A percentile compares a stretch with the other conserved stretches of the same genome.
These are phyloP conservation scores for Porites lobata DNA, from an alignment of 92 coral and sea anemone genomes.

Conservation along the genomic window DNA sequence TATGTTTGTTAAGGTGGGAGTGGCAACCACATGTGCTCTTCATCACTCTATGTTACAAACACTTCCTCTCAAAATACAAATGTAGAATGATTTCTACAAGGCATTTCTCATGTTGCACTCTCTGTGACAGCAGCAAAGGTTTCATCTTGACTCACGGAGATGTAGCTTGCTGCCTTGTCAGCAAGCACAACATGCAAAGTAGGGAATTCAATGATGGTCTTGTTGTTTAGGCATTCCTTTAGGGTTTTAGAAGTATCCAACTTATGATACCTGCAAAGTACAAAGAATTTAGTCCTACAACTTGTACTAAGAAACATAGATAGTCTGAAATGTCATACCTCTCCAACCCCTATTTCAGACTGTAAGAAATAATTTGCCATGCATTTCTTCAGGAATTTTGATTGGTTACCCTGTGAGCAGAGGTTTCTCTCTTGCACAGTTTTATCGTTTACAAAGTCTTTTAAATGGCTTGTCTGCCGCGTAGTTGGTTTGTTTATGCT, in stretches of 20 bases:
- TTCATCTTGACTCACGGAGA: not conserved
- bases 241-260: slow-evolving; percentile 77
- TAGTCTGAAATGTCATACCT: too few species aligned
- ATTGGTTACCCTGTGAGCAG: too few species aligned
- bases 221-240: slow-evolving; percentile 62
- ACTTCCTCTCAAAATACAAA: not conserved
- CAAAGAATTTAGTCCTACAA: not conserved
- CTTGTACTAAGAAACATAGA: too few species aligned
- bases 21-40: not conserved
- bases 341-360: too few species aligned
- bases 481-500: too few species aligned
- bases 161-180: slow-evolving; percentile 57
- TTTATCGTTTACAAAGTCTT: too few species aligned
- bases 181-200: slow-evolving; percentile 88
- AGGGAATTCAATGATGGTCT: slow-evolving; percentile 88
- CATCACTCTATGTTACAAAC: not conserved
- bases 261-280: slow-evolving; percentile 66
- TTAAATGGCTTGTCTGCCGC: too few species aligned
- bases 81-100: not conserved
- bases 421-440: too few species aligned
- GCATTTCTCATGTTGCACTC: not conserved
- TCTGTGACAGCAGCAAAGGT: not conserved
- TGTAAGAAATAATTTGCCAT: too few species aligned
- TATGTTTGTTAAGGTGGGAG: too few species aligned
- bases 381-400: too few species aligned